Percentiles rank a stretch among this genome's conserved stretches.
These are phyloP conservation scores for Ammospiza nelsoni DNA, from an alignment of 2,113 vertebrate genomes.

Conservation along the genomic window DNA sequence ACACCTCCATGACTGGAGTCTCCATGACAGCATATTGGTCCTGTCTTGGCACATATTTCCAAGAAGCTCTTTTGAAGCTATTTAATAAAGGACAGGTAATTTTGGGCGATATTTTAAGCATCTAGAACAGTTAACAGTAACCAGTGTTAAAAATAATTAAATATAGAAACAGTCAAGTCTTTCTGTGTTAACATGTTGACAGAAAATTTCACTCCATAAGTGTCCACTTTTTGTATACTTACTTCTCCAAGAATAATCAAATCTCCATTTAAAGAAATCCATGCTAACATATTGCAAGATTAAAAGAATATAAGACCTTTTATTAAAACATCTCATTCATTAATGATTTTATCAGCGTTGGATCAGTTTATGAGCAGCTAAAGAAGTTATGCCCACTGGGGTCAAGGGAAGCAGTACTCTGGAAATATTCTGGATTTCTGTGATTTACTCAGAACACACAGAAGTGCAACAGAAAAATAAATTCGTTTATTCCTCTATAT, in stretches of 20 bases:
- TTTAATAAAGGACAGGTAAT: neutral
- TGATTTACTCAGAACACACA: neutral
- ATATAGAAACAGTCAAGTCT: neutral
- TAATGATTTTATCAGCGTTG: neutral
- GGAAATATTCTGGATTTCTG: neutral
- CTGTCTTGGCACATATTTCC: neutral
- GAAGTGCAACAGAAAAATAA: neutral
- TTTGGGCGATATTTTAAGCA: neutral
- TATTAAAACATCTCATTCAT: neutral
- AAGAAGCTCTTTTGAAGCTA: neutral
- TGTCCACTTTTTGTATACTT: neutral
- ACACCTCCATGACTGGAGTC: accelerated
- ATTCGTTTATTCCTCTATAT: neutral
- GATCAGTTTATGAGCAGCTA: neutral
- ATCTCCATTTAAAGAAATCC: neutral
- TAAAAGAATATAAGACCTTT: neutral
- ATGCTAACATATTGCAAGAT: neutral
- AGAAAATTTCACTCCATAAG: neutral
- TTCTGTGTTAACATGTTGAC: neutral
- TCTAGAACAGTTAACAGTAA: neutral
- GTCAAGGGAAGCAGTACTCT: neutral
- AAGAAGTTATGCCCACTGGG: neutral
- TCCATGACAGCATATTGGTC: neutral
- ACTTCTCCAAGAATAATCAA: neutral
- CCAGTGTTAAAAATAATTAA: neutral